Base-by-base conservation (phyloP, 2,113 vertebrate species). In the Garra rufa region DNA sequence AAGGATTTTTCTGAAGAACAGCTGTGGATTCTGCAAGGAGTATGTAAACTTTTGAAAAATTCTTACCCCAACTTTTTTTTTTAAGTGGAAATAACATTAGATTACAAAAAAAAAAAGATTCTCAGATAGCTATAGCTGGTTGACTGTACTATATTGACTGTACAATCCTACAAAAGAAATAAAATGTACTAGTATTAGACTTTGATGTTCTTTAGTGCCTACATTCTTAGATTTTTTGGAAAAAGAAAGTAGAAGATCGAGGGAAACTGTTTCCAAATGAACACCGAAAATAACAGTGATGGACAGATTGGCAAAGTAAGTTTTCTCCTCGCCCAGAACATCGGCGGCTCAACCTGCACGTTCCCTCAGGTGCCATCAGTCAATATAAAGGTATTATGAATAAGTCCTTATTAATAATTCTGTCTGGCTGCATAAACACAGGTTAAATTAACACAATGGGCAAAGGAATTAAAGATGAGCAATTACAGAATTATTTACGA, bases 291-390 rank as follows among this genome's bases (percentile, higher is more conserved):
- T 7, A 73, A 57, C 0, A 26, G 41, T 19, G 44, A 67, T 55
- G 48, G 28, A 63, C 69, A 82, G 21, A 57, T 76, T 75, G 82
- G 82, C 69, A n/a, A 30, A 38, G 21, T 5, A 13, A 38, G 26
- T 8, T 61, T 41, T 26, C 8, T 79, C 76, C 9, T 79, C 8
- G 46, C 63, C 63, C 67, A 70, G 9, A 74, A 57, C 24, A 74
- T 74, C 55, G 30, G 17, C 6, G 4, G 17, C 9, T 43, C n/a
- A 43, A 8, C 30, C 75, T 24, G 11, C 41, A 38, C 2, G 19
- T 43, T 76, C 73, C 73, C 82, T 63, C 44, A 5, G 73, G 82
- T 38, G 15, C 44, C 59, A 67, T 76, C 73, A 24, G 9, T 76
- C 73, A 76, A 63, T 48, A 11, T n/a, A n/a, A 46, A 57, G 17